phyloP scores from a whole-genome alignment of 2,888 invertebrate species.

The Eutolmus rufibarbis region DNA sequence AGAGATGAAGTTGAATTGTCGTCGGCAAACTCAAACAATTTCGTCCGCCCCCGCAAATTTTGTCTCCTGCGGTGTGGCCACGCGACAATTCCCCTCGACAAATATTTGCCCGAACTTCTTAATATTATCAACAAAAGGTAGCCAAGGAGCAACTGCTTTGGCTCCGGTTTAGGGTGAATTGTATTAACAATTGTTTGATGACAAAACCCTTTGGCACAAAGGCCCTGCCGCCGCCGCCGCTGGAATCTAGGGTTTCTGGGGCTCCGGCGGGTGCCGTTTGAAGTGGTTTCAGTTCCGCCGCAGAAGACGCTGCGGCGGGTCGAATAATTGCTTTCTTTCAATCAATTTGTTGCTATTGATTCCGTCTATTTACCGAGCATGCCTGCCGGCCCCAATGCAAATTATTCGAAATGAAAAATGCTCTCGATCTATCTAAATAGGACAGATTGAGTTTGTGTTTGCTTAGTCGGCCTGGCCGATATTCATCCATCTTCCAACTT shows the following conservation, averaged over 20 bases:
- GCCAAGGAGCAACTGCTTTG: slow-evolving; percentile 14
- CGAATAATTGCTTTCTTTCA: neutral
- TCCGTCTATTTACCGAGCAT: neutral
- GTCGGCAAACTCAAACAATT: slow-evolving; percentile 28
- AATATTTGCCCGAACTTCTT: slow-evolving; percentile 29
- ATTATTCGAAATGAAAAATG: neutral
- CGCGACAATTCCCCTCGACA: slow-evolving; percentile 30
- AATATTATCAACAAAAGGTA: slow-evolving; percentile 31
- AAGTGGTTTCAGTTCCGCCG: neutral
- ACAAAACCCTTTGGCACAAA: slow-evolving; percentile 10
- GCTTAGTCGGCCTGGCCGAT: neutral
- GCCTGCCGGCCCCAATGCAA: neutral
- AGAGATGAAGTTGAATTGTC: slow-evolving; percentile 32
- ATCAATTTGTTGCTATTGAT: neutral
- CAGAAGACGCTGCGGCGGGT: neutral
- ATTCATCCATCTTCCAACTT: neutral
- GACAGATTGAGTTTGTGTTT: neutral
- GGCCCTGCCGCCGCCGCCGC: neutral
- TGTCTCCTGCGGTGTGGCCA: slow-evolving; percentile 30
- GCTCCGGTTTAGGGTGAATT: slow-evolving; percentile 1
- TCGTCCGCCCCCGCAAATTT: neutral
- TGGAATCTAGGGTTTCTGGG: neutral
- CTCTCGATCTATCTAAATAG: neutral
- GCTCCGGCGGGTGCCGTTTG: neutral
- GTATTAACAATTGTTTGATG: slow-evolving; percentile 20